These are phyloP conservation scores for Ranitomeya imitator DNA, from an alignment of 2,113 vertebrate species.

Conservation along the genomic window DNA sequence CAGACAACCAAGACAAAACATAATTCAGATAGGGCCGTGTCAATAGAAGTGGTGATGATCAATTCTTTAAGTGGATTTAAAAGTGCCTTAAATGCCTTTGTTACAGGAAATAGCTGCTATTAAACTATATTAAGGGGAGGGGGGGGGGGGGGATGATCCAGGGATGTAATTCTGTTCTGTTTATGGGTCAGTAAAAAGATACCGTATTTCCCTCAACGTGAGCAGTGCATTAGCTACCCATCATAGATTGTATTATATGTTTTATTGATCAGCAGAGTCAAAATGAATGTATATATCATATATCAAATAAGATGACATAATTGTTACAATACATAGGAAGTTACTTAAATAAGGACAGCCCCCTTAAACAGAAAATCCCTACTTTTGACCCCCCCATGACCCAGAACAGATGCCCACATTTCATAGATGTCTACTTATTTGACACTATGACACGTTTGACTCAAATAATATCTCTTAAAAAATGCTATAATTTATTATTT, in stretches of 20 bases:
- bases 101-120: conserved; percentile 1
- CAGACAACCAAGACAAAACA: not conserved
- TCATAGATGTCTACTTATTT: too few relatives aligned
- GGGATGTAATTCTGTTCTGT: not conserved
- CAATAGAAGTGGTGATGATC: not conserved
- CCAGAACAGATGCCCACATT: too few relatives aligned
- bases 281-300: not conserved
- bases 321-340: not conserved
- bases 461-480: too few relatives aligned
- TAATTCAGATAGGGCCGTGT: not conserved
- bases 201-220: not conserved
- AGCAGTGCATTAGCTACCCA: not conserved
- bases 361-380: too few relatives aligned
- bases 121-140: not conserved
- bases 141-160: not conserved
- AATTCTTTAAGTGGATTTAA: not conserved
- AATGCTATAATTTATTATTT: too few relatives aligned
- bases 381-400: too few relatives aligned
- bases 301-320: not conserved
- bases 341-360: too few relatives aligned
- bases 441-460: too few relatives aligned
- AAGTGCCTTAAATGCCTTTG: not conserved
- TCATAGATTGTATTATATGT: not conserved
- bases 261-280: not conserved
- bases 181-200: not conserved